phyloP scores from a whole-genome alignment of 2,797 vertebrate genomes.

The Aeoliscus strigatus region DNA sequence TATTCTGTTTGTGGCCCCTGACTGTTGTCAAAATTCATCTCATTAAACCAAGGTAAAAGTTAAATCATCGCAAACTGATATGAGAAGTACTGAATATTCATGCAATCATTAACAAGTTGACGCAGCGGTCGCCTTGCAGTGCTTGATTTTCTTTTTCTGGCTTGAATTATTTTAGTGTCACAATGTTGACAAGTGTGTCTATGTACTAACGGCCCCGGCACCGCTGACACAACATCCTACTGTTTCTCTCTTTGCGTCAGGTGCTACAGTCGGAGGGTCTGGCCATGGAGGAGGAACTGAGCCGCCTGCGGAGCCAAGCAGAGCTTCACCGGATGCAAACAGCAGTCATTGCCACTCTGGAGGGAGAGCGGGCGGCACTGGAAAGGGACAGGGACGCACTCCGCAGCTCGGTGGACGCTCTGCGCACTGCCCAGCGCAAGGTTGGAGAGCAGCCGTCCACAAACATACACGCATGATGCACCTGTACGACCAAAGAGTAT shows the following conservation, averaged over 20 bases:
- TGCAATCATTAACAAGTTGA: too few species aligned
- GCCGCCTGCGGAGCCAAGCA: conserved; percentile 69
- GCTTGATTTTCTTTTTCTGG: too few species aligned
- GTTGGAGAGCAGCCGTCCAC: conserved; percentile 37
- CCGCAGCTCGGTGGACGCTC: conserved; percentile 63
- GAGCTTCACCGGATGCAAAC: conserved; percentile 77
- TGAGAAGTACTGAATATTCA: too few species aligned
- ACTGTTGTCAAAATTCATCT: too few species aligned
- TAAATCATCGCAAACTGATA: too few species aligned
- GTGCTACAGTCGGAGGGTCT: conserved; percentile 66
- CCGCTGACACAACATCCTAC: not conserved
- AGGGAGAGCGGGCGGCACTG: conserved; percentile 70
- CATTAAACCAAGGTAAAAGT: too few species aligned
- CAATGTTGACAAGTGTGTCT: too few species aligned
- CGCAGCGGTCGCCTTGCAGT: too few species aligned
- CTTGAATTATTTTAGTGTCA: too few species aligned
- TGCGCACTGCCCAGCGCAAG: conserved; percentile 74
- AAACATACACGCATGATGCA: conserved; percentile 3
- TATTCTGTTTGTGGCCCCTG: too few species aligned
- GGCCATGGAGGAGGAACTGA: conserved; percentile 75
- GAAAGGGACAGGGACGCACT: conserved; percentile 76
- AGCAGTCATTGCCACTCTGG: conserved; percentile 73
- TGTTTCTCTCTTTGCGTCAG: conserved; percentile 31
- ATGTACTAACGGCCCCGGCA: not conserved
- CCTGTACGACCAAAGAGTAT: conserved; percentile 20